Conservation (phyloP, 2,113 vertebrate species). For the Saguinus imperator region DNA sequence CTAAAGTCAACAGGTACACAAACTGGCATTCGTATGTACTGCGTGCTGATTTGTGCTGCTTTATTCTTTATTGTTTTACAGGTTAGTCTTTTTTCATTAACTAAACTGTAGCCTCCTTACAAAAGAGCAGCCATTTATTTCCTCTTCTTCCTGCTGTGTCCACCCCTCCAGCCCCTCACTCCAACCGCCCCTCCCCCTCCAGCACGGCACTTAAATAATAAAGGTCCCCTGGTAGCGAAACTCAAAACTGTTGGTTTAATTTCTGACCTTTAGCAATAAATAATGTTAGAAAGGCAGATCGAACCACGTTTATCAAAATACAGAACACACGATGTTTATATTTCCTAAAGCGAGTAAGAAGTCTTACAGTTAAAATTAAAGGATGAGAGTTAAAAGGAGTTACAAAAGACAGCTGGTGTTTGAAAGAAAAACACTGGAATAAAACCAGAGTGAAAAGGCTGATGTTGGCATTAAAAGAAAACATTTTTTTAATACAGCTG, state of each 20-base stretch:
- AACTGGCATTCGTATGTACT: background rate
- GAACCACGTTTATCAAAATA: constrained; percentile 3
- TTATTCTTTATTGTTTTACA: background rate
- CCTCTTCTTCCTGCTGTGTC: background rate
- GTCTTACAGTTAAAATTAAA: background rate
- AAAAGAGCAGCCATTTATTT: constrained; percentile 30
- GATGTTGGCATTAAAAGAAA: background rate
- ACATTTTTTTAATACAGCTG: background rate
- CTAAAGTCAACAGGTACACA: constrained; percentile 56
- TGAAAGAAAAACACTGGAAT: background rate
- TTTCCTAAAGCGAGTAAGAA: background rate
- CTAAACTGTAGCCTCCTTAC: background rate
- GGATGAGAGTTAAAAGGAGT: background rate
- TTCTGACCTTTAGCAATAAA: background rate
- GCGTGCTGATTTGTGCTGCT: background rate
- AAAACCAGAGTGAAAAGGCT: background rate
- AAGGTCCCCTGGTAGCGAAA: background rate
- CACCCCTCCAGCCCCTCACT: background rate
- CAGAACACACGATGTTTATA: constrained; percentile 14
- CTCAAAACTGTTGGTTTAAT: background rate
- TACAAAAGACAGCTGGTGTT: background rate
- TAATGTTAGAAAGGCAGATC: background rate
- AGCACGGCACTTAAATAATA: background rate
- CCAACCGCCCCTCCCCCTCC: background rate
- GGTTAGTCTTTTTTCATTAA: background rate